Evolutionary conservation across 2,113 vertebrate species (phyloP).

Genomic region (Podocnemis expansa): DNA sequence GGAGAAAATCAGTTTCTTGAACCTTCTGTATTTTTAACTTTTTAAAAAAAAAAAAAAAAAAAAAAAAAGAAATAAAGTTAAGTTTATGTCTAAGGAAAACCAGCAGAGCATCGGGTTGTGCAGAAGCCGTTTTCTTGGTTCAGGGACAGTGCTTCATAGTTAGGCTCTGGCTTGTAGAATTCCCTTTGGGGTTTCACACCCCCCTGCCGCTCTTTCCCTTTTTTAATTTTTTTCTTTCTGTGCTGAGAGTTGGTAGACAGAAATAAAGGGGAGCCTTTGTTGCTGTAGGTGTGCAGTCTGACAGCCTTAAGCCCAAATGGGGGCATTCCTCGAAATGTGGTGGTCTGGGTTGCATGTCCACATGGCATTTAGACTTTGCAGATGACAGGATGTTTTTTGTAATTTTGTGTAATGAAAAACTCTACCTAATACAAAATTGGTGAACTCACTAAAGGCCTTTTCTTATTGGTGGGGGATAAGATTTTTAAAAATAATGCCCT

Average conservation of each 20-base stretch:
- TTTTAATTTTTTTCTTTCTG: neutral
- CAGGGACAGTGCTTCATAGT: constrained; percentile 43
- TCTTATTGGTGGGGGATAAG: neutral
- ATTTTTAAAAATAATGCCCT: constrained; percentile 7
- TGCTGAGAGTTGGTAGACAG: constrained; percentile 39
- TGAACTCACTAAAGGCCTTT: constrained; percentile 19
- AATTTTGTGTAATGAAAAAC: constrained; percentile 29
- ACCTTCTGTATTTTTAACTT: constrained; percentile 78
- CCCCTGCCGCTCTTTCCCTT: neutral
- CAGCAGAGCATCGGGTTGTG: constrained; percentile 76
- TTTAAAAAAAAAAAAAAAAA: constrained; percentile 51
- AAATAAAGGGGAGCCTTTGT: constrained; percentile 41
- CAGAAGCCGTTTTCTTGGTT: constrained; percentile 54
- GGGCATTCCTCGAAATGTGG: constrained; percentile 23
- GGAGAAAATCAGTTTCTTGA: constrained; percentile 75
- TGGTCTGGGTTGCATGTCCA: neutral
- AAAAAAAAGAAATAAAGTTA: constrained; percentile 67
- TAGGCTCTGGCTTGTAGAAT: constrained; percentile 43
- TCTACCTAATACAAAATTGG: neutral
- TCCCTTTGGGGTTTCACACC: constrained; percentile 19
- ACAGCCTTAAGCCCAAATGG: constrained; percentile 71
- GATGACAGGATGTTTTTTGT: constrained; percentile 30
- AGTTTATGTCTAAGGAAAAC: constrained; percentile 78
- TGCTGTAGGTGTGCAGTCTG: constrained; percentile 58
- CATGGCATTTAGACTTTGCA: constrained; percentile 28